Percentiles rank a stretch among this genome's conserved stretches.
Conservation (phyloP, 2,888 invertebrate genomes). For the Diaprepes abbreviatus region DNA sequence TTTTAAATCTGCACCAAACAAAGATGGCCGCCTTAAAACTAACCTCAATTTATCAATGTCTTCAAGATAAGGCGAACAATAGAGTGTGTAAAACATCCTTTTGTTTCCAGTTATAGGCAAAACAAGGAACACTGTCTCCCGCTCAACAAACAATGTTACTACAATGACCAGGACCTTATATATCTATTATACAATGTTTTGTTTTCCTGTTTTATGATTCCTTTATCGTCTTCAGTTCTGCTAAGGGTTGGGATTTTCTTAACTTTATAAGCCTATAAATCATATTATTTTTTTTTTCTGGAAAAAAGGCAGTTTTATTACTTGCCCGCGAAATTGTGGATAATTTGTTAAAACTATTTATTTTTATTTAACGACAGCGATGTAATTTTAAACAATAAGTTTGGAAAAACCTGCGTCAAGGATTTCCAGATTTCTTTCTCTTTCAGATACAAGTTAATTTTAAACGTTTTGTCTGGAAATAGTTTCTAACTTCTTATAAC, state of each 20-base stretch:
- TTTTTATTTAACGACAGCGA: no score
- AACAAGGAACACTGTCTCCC: slow-evolving; percentile 64
- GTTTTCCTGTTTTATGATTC: slow-evolving; percentile 46
- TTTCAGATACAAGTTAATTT: no score
- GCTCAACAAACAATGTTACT: slow-evolving; percentile 62
- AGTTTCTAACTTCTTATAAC: no score
- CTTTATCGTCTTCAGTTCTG: slow-evolving; percentile 35
- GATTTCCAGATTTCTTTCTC: no score
- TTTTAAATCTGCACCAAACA: slow-evolving; percentile 55
- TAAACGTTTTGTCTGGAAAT: no score
- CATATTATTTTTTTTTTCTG: no score
- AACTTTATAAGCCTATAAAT: slow-evolving; percentile 18
- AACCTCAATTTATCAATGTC: slow-evolving; percentile 70
- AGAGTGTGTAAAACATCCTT: slow-evolving; percentile 68
- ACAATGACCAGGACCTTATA: slow-evolving; percentile 65
- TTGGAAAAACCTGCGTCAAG: no score
- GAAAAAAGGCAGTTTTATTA: no score
- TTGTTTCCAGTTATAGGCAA: slow-evolving; percentile 68
- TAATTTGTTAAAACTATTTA: no score
- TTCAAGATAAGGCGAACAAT: slow-evolving; percentile 69
- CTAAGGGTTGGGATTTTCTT: slow-evolving; percentile 42
- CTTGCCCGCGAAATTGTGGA: no score
- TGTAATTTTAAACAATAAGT: no score
- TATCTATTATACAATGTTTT: slow-evolving; percentile 49
- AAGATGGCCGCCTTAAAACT: slow-evolving; percentile 68